phyloP scores from a whole-genome alignment of 1,140 invertebrate species.

The Orchestia grillus region DNA sequence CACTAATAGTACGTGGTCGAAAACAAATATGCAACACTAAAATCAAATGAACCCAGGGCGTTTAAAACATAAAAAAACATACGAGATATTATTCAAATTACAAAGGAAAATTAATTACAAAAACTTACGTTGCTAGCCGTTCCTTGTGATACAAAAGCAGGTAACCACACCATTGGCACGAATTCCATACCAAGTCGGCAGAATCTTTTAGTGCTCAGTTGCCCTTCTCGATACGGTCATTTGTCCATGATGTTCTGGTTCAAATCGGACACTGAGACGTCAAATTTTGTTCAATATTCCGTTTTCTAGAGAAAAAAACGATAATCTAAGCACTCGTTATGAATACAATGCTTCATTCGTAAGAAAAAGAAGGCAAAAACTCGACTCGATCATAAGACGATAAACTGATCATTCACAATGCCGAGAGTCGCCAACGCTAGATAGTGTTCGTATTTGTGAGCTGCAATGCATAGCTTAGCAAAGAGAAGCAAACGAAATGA shows the following conservation, averaged over 20 bases:
- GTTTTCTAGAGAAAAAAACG: neutral
- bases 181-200: constrained; percentile 3
- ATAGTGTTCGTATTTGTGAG: no score
- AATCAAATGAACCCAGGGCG: neutral
- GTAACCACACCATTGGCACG: constrained; percentile 29
- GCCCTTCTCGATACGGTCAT: neutral
- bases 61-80: neutral
- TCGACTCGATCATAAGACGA: neutral
- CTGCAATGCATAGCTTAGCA: neutral
- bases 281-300: neutral
- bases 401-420: neutral
- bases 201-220: neutral
- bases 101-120: neutral
- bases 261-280: neutral
- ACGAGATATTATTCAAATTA: neutral
- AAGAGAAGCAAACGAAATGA: neutral
- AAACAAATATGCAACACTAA: neutral
- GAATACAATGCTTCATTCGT: neutral
- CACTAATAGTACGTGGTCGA: neutral
- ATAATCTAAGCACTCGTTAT: neutral
- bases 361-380: neutral
- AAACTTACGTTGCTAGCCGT: constrained; percentile 17
- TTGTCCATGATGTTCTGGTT: neutral
- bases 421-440: no score
- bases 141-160: constrained; percentile 49